phyloP scores from a whole-genome alignment of 2,888 invertebrate species.

The Cremastinae sp. region DNA sequence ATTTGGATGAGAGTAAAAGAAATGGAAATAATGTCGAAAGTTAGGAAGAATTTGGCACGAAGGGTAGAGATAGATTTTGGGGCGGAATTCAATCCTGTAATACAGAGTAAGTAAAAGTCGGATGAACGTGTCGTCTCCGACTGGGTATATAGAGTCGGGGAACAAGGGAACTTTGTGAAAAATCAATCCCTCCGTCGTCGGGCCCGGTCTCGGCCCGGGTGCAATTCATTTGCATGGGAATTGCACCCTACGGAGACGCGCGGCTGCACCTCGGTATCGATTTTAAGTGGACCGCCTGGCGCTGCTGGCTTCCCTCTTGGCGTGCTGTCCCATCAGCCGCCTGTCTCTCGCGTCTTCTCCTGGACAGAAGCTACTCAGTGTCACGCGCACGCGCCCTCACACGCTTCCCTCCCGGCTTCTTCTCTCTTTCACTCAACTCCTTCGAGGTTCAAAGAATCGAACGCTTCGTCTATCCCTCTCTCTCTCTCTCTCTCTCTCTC shows the following conservation, averaged over 20 bases:
- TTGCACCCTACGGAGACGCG: constrained; percentile 74
- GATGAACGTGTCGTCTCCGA: no score
- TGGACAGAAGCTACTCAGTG: constrained; percentile 75
- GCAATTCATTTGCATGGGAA: constrained; percentile 80
- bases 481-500: constrained; percentile 8
- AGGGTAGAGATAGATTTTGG: no score
- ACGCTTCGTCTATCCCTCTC: constrained; percentile 39
- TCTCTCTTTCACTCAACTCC: constrained; percentile 43
- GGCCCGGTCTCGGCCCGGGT: constrained; percentile 66
- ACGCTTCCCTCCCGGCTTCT: constrained; percentile 5
- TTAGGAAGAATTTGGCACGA: no score
- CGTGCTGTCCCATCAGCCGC: constrained; percentile 76
- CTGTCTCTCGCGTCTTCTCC: constrained; percentile 76
- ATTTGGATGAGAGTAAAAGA: no score
- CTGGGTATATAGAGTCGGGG: constrained; percentile 20
- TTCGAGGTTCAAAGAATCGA: constrained; percentile 59
- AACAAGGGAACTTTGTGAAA: constrained; percentile 66
- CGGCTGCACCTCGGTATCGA: constrained; percentile 78
- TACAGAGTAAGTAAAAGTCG: no score
- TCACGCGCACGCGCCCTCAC: constrained; percentile 75
- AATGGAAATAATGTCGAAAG: no score
- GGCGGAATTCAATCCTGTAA: no score
- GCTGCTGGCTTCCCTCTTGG: constrained; percentile 47
- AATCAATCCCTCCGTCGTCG: constrained; percentile 67
- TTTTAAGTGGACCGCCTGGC: constrained; percentile 78